These are phyloP conservation scores for Archivesica marissinica DNA, from an alignment of 1,140 invertebrate genomes.

Conservation along the genomic window DNA sequence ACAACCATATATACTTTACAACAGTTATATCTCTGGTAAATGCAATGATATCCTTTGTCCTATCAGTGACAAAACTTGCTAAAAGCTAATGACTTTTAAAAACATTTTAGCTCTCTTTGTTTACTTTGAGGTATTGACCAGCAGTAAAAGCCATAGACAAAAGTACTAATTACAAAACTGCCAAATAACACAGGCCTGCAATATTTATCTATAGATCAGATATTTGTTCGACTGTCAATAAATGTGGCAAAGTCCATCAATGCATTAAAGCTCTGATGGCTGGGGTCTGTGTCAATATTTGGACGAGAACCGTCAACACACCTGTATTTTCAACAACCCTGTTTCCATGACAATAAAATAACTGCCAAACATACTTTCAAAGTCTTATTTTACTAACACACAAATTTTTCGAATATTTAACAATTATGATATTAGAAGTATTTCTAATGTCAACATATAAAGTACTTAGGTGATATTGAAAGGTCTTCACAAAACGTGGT, in stretches of 20 bases:
- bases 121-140: constrained; percentile 27
- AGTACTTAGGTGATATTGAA: neutral
- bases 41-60: constrained; percentile 10
- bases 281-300: constrained; percentile 26
- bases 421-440: neutral
- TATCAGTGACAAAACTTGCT: neutral
- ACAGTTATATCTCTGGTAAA: neutral
- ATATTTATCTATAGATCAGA: constrained; percentile 9
- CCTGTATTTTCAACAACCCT: constrained; percentile 8
- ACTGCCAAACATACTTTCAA: neutral
- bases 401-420: constrained; percentile 12
- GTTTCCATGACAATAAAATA: constrained; percentile 38
- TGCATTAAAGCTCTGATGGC: neutral
- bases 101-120: constrained; percentile 56
- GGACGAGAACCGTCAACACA: neutral
- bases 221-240: constrained; percentile 33
- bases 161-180: constrained; percentile 39
- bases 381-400: neutral
- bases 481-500: neutral
- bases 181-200: neutral
- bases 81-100: constrained; percentile 50
- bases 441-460: neutral
- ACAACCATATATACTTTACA: too few relatives aligned
- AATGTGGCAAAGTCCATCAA: neutral
- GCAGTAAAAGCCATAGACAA: constrained; percentile 41